Percentiles rank a stretch among this genome's conserved stretches.
phyloP scores from a whole-genome alignment of 1,140 invertebrate genomes.

The Drosophila melanica region DNA sequence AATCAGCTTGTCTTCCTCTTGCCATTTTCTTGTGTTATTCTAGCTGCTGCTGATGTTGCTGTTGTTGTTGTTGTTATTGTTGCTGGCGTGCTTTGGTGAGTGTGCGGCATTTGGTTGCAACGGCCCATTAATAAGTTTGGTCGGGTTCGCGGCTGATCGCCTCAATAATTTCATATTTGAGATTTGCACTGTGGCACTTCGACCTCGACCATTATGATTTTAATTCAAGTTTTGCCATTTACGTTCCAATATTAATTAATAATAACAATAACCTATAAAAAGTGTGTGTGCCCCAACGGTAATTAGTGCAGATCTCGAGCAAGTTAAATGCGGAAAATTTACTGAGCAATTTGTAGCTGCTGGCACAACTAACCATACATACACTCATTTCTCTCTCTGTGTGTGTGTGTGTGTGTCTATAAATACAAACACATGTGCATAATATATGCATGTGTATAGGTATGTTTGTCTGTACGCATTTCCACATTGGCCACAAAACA shows the following conservation, averaged over 20 bases:
- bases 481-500: slow-evolving; percentile 36
- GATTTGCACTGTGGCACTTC: neutral
- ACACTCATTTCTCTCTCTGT: neutral
- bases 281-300: slow-evolving; percentile 17
- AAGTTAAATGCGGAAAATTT: slow-evolving; percentile 36
- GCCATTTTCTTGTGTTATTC: neutral
- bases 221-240: slow-evolving; percentile 32
- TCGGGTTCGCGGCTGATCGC: slow-evolving; percentile 61
- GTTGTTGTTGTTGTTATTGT: slow-evolving; percentile 56
- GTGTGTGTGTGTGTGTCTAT: neutral
- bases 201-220: slow-evolving; percentile 50
- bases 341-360: slow-evolving; percentile 30
- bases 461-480: slow-evolving; percentile 9
- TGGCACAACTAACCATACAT: neutral
- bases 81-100: slow-evolving; percentile 56
- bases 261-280: slow-evolving; percentile 32
- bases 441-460: neutral
- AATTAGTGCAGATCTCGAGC: slow-evolving; percentile 42
- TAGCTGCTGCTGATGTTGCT: slow-evolving; percentile 13
- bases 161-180: slow-evolving; percentile 40
- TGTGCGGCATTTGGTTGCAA: slow-evolving; percentile 70
- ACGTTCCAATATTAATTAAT: slow-evolving; percentile 18
- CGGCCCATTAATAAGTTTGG: slow-evolving; percentile 65
- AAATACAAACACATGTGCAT: neutral
- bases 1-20: neutral